A percentile compares a stretch with the other conserved stretches of the same genome.
Evolutionary conservation across 2,113 vertebrate species (phyloP).

Genomic region (Mandrillus leucophaeus): DNA sequence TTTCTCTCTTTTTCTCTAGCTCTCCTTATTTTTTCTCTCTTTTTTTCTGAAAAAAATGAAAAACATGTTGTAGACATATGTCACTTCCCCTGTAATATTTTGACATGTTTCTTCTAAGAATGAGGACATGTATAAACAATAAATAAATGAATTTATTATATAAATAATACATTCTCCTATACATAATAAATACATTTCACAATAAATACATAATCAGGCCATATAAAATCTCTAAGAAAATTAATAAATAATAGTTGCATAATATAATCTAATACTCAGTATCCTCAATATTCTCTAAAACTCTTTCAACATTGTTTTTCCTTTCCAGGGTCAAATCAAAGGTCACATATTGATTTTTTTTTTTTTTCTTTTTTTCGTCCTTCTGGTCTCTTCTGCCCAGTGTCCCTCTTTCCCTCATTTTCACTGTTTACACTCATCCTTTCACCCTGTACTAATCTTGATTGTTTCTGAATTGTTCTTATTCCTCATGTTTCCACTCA

Average conservation of each 20-base stretch:
- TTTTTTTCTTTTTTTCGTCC: background rate
- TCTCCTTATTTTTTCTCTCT: background rate
- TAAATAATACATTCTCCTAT: background rate
- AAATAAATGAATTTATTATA: background rate
- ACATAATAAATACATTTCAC: slow-evolving; percentile 4
- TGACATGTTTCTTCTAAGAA: background rate
- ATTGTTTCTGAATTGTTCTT: background rate
- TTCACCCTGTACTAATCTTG: background rate
- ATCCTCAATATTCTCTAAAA: background rate
- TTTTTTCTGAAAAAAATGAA: background rate
- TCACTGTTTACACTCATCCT: background rate
- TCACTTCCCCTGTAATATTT: background rate
- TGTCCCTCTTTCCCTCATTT: background rate
- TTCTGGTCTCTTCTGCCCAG: background rate
- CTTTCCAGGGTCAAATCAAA: background rate
- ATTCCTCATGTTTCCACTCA: background rate
- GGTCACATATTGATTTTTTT: background rate
- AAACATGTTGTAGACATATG: background rate
- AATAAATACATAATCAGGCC: background rate
- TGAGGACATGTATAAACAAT: background rate
- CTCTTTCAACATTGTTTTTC: background rate
- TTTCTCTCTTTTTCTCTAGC: background rate
- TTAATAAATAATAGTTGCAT: background rate
- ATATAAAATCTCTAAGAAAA: background rate
- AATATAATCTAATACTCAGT: background rate